phyloP scores from a whole-genome alignment of 2,888 invertebrate genomes.

The Hedychridium roseum region DNA sequence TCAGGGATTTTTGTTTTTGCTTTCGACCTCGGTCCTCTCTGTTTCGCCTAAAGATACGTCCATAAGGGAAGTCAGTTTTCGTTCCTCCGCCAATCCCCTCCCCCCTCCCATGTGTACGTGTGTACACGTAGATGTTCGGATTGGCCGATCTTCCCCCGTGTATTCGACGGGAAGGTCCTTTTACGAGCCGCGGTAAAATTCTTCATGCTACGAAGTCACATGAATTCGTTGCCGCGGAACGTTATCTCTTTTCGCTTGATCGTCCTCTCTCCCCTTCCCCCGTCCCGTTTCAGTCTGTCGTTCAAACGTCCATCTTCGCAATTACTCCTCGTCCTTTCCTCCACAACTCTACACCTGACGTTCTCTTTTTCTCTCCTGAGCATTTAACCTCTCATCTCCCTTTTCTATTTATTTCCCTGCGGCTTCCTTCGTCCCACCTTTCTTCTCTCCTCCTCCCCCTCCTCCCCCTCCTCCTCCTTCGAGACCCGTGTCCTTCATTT shows the following conservation, averaged over 20 bases:
- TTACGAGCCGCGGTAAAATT: slow-evolving; percentile 46
- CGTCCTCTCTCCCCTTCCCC: neutral
- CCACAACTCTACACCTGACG: too few species aligned
- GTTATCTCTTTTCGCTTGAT: neutral
- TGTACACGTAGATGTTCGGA: slow-evolving; percentile 25
- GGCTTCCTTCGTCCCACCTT: slow-evolving; percentile 2
- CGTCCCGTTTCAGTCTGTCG: neutral
- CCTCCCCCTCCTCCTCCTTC: slow-evolving; percentile 8
- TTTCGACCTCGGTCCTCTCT: slow-evolving; percentile 20
- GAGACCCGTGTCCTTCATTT: too few species aligned
- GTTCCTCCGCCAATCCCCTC: slow-evolving; percentile 5
- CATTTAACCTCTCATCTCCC: too few species aligned
- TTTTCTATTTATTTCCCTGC: too few species aligned
- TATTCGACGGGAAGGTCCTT: slow-evolving; percentile 26
- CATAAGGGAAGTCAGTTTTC: neutral
- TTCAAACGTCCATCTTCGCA: too few species aligned
- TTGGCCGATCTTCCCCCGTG: slow-evolving; percentile 23
- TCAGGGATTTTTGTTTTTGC: slow-evolving; percentile 6
- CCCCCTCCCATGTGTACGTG: slow-evolving; percentile 19
- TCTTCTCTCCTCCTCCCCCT: slow-evolving; percentile 8
- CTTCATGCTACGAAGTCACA: slow-evolving; percentile 45
- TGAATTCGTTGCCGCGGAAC: slow-evolving; percentile 38
- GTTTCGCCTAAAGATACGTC: slow-evolving; percentile 21
- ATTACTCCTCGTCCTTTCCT: too few species aligned
- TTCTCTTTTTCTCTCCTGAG: too few species aligned